These are phyloP conservation scores for Channa striata DNA, from an alignment of 2,797 vertebrate species.

Conservation along the genomic window DNA sequence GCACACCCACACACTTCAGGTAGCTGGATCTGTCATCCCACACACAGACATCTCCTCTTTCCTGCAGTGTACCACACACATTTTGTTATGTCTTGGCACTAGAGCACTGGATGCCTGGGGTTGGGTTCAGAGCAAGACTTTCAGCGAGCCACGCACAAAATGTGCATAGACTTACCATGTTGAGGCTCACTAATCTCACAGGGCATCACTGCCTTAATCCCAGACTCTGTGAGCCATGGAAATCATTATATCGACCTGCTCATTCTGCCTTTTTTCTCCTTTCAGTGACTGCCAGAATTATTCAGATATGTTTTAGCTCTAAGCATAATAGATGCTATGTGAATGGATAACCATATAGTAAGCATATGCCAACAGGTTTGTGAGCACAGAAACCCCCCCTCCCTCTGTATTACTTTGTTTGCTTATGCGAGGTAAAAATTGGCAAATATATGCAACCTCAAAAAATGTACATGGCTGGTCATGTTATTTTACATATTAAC, in stretches of 20 bases:
- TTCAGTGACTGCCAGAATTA: slow-evolving; percentile 22
- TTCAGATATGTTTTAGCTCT: slow-evolving; percentile 28
- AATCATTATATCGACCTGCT: slow-evolving; percentile 42
- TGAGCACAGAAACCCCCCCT: slow-evolving; percentile 11
- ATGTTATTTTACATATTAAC: slow-evolving; percentile 64
- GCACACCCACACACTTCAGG: slow-evolving; percentile 31
- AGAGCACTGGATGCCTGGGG: slow-evolving; percentile 5
- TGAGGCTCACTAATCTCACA: slow-evolving; percentile 17
- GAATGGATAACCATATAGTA: background rate
- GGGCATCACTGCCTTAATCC: slow-evolving; percentile 41
- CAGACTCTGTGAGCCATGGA: slow-evolving; percentile 19
- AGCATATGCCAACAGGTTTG: slow-evolving; percentile 11
- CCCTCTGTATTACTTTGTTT: slow-evolving; percentile 32
- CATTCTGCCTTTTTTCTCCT: slow-evolving; percentile 22
- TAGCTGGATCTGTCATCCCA: slow-evolving; percentile 36
- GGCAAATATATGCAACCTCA: slow-evolving; percentile 10
- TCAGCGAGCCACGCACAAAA: slow-evolving; percentile 6
- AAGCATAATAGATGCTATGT: slow-evolving; percentile 13
- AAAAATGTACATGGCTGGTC: slow-evolving; percentile 46
- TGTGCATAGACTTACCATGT: background rate
- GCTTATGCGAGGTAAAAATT: slow-evolving; percentile 34
- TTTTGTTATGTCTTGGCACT: slow-evolving; percentile 11
- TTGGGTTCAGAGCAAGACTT: background rate
- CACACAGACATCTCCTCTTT: slow-evolving; percentile 14
- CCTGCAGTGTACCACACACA: background rate